Percentiles rank a stretch among this genome's conserved stretches.
Conservation (phyloP, 2,797 vertebrate genomes). For the Scyliorhinus canicula region DNA sequence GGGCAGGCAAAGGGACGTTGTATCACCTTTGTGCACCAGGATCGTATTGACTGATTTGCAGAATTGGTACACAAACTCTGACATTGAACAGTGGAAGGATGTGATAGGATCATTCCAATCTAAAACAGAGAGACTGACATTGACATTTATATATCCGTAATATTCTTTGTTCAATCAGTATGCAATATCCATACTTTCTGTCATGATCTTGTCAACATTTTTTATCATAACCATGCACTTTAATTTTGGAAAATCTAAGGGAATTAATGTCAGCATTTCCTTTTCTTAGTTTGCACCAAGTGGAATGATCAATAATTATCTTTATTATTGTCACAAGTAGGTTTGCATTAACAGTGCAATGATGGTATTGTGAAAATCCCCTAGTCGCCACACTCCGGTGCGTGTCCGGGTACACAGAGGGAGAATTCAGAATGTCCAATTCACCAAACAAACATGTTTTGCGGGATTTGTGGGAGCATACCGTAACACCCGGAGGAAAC, state of each 20-base stretch:
- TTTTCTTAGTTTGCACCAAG: background rate
- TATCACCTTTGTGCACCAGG: background rate
- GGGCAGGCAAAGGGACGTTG: background rate
- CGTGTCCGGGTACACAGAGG: too few species aligned
- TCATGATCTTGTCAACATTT: background rate
- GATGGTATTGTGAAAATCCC: too few species aligned
- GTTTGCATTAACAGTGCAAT: too few species aligned
- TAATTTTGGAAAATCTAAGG: background rate
- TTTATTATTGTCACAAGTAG: too few species aligned
- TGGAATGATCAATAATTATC: too few species aligned
- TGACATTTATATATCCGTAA: too few species aligned
- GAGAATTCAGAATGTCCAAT: too few species aligned
- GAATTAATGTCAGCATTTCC: background rate
- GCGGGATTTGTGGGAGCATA: too few species aligned
- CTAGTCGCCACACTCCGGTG: too few species aligned
- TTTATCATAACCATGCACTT: background rate
- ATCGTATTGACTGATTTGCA: background rate
- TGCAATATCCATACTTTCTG: background rate
- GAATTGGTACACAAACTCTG: background rate
- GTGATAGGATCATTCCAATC: background rate
- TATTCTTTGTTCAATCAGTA: background rate
- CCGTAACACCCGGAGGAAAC: too few species aligned
- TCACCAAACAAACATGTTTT: too few species aligned
- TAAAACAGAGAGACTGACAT: too few species aligned
- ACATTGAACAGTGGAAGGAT: background rate